Percentiles rank a stretch among this genome's conserved stretches.
Conservation (phyloP, 35 echinoderm and acorn worm species). For the Heliocidaris tuberculata region DNA sequence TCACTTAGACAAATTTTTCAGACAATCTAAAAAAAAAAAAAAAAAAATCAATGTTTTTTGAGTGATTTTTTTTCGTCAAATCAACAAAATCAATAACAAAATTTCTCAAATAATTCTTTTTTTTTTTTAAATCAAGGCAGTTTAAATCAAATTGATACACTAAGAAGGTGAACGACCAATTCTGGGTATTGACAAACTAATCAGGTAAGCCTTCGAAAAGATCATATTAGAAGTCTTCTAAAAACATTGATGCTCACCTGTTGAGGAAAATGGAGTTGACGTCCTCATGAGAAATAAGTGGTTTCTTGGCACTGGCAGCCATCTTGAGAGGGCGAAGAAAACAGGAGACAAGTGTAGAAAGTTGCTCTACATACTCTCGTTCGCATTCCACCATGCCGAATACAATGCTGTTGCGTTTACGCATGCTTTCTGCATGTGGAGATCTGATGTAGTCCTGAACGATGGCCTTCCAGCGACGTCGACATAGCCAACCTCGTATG, state of each 20-base stretch:
- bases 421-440: conserved; percentile 97
- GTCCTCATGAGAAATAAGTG: conserved; percentile 94
- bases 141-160: too few species aligned
- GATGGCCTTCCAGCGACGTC: conserved; percentile 93
- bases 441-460: conserved; percentile 98
- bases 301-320: conserved; percentile 98
- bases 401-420: conserved; percentile 95
- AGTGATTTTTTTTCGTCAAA: too few species aligned
- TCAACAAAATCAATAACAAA: too few species aligned
- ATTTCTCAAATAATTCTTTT: too few species aligned
- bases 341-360: conserved; percentile 91
- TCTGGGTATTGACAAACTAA: too few species aligned
- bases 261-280: conserved; percentile 99
- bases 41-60: too few species aligned
- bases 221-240: too few species aligned
- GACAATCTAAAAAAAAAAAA: too few species aligned
- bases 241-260: conserved; percentile 61
- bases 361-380: conserved; percentile 94
- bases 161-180: too few species aligned
- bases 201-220: too few species aligned
- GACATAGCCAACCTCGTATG: conserved; percentile 92
- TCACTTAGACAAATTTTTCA: too few species aligned
- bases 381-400: conserved; percentile 99
- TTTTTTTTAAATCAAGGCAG: too few species aligned
- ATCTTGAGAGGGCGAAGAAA: conserved; percentile 97